Conservation (phyloP, 1,140 invertebrate species). For the Trichogramma pretiosum region DNA sequence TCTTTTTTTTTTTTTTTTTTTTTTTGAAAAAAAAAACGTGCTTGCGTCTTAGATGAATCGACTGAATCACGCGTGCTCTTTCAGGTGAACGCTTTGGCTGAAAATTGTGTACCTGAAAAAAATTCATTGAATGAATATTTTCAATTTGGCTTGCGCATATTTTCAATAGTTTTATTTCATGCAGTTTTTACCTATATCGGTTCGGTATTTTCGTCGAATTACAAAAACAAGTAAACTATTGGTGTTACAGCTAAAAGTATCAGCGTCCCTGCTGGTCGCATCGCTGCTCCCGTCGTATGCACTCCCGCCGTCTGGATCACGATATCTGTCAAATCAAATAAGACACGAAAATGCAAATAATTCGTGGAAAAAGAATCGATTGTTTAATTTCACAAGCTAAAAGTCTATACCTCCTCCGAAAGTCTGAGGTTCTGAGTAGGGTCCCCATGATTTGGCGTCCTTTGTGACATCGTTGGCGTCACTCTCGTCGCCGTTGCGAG, state of each 20-base stretch:
- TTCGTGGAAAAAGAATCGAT: background rate
- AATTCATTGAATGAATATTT: too few relatives aligned
- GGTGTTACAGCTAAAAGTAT: constrained; percentile 1
- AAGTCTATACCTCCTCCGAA: constrained; percentile 10
- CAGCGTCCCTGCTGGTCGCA: background rate
- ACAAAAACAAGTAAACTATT: constrained; percentile 5
- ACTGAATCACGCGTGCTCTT: constrained; percentile 13
- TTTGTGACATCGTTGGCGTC: background rate
- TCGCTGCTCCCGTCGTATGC: constrained; percentile 4
- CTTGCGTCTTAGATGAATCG: too few relatives aligned
- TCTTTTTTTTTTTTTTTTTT: too few relatives aligned
- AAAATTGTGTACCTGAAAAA: constrained; percentile 13
- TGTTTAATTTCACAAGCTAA: too few relatives aligned
- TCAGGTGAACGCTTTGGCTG: constrained; percentile 16
- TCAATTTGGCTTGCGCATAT: too few relatives aligned
- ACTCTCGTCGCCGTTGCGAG: constrained; percentile 6
- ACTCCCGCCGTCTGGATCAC: too few relatives aligned
- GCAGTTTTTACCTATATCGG: constrained; percentile 13
- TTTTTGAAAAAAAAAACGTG: too few relatives aligned
- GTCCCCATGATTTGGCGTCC: too few relatives aligned
- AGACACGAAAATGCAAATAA: background rate
- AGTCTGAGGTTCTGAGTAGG: constrained; percentile 1
- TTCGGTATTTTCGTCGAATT: constrained; percentile 2
- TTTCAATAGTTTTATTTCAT: too few relatives aligned
- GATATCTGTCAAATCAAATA: too few relatives aligned